phyloP scores from a whole-genome alignment of 1,140 invertebrate species.

The Leucophenga varia region DNA sequence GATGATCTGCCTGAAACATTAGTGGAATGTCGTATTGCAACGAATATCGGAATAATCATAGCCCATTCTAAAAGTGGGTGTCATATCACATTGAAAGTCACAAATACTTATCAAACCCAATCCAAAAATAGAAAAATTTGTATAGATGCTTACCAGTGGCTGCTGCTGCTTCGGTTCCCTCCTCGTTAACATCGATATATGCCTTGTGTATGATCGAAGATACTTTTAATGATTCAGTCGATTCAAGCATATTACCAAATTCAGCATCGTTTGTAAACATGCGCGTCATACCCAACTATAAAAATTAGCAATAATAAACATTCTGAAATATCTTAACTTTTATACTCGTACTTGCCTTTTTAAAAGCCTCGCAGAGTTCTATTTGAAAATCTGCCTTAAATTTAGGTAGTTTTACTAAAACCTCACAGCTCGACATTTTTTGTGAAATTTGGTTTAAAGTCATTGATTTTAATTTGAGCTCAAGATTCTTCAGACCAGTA shows the following conservation, averaged over 20 bases:
- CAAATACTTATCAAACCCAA: background rate
- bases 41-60: too few species aligned
- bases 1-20: constrained; percentile 44
- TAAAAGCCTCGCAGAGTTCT: constrained; percentile 59
- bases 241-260: constrained; percentile 63
- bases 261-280: constrained; percentile 65
- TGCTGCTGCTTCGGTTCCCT: constrained; percentile 62
- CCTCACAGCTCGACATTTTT: constrained; percentile 37
- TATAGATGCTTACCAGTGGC: constrained; percentile 45
- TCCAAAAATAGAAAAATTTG: too few species aligned
- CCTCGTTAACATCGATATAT: constrained; percentile 62
- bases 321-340: too few species aligned
- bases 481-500: constrained; percentile 58
- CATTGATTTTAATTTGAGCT: constrained; percentile 56
- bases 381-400: constrained; percentile 63
- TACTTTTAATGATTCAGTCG: constrained; percentile 58
- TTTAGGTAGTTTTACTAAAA: constrained; percentile 63
- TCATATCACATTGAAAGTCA: too few species aligned
- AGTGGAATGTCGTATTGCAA: too few species aligned
- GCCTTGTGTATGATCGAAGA: constrained; percentile 61
- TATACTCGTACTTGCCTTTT: constrained; percentile 57
- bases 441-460: constrained; percentile 42
- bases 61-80: too few species aligned
- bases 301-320: too few species aligned
- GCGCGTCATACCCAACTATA: constrained; percentile 61